Evolutionary conservation across 2,113 vertebrate genomes (phyloP).

Genomic region (Protomyctophum bolini): DNA sequence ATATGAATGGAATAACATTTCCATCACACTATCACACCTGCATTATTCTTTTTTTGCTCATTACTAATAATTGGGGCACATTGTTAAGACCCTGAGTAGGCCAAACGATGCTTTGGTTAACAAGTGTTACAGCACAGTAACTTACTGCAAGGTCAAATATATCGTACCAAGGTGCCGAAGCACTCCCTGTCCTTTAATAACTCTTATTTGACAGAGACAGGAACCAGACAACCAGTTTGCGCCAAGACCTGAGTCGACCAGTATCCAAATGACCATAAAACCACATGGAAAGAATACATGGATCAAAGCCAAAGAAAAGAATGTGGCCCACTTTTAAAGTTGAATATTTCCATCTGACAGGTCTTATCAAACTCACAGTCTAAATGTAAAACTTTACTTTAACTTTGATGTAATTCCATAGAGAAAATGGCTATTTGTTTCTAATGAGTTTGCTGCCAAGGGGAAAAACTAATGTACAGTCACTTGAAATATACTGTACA

Average conservation of each 20-base stretch:
- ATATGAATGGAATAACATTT: too few species aligned
- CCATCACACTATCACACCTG: neutral
- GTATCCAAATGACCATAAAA: constrained; percentile 41
- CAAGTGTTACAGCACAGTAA: constrained; percentile 27
- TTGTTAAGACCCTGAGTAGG: constrained; percentile 54
- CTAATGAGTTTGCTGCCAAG: constrained; percentile 44
- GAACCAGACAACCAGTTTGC: constrained; percentile 24
- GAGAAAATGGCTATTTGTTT: constrained; percentile 24
- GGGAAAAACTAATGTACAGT: constrained; percentile 47
- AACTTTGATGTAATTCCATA: constrained; percentile 23
- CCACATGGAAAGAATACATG: constrained; percentile 11
- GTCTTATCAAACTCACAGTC: constrained; percentile 16
- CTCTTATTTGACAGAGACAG: constrained; percentile 29
- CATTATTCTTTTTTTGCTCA: neutral
- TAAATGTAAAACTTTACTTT: constrained; percentile 38
- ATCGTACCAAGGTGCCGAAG: constrained; percentile 50
- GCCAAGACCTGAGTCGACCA: constrained; percentile 36
- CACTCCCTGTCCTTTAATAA: constrained; percentile 14
- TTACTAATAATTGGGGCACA: neutral
- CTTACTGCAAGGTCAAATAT: constrained; percentile 38
- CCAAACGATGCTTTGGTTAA: constrained; percentile 44
- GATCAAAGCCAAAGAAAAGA: constrained; percentile 22
- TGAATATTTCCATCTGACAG: neutral
- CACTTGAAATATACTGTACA: constrained; percentile 31
- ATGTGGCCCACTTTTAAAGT: constrained; percentile 21